Evolutionary conservation across 2,888 invertebrate species (phyloP).

Genomic region (Morpho deidamia): DNA sequence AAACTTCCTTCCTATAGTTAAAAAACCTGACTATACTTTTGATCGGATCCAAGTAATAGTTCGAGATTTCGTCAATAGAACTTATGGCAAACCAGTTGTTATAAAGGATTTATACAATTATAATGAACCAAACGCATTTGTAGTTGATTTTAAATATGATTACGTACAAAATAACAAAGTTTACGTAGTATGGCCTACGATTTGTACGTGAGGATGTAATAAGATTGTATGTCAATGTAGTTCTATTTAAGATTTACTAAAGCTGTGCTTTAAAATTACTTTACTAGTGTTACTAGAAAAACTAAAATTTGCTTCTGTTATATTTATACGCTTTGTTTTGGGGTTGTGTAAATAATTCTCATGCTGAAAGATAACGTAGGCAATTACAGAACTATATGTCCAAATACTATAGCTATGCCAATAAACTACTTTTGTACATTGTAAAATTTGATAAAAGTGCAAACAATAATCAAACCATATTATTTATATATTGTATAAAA

Average conservation of each 20-base stretch:
- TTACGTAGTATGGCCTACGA: conserved; percentile 22
- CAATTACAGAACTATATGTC: too few species aligned
- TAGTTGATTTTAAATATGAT: conserved; percentile 7
- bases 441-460: too few species aligned
- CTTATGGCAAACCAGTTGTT: conserved; percentile 19
- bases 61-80: conserved; percentile 5
- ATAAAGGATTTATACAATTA: conserved; percentile 6
- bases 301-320: too few species aligned
- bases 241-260: too few species aligned
- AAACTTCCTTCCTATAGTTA: conserved; percentile 19
- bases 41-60: conserved; percentile 4
- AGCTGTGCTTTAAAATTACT: too few species aligned
- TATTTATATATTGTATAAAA: too few species aligned
- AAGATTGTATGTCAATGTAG: conserved; percentile 11
- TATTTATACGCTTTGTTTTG: too few species aligned
- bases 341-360: too few species aligned
- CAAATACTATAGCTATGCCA: too few species aligned
- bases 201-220: conserved; percentile 16
- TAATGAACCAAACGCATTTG: conserved; percentile 6
- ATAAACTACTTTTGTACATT: too few species aligned
- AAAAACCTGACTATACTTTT: background rate
- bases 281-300: background rate
- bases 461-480: too few species aligned
- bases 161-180: conserved; percentile 7
- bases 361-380: too few species aligned